A percentile compares a stretch with the other conserved stretches of the same genome.
These are phyloP conservation scores for Sebastes flavidus DNA, from an alignment of 2,797 vertebrate genomes.

Conservation along the genomic window DNA sequence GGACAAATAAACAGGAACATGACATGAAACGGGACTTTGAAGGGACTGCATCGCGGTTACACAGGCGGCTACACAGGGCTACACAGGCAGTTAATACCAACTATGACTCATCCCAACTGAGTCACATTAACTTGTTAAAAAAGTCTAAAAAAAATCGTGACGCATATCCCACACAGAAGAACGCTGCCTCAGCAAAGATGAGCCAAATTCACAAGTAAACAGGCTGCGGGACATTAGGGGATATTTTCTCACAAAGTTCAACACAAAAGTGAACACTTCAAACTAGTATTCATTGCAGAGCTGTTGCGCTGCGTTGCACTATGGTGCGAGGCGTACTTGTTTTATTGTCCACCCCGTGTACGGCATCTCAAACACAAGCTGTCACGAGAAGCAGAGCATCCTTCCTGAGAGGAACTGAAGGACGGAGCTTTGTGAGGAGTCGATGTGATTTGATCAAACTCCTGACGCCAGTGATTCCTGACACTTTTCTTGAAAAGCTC, in stretches of 20 bases:
- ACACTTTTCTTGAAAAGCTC: constrained; percentile 31
- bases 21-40: background rate
- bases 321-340: constrained; percentile 9
- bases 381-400: constrained; percentile 10
- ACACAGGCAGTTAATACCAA: constrained; percentile 27
- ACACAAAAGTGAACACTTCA: background rate
- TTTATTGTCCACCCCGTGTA: constrained; percentile 30
- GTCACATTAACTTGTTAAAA: constrained; percentile 40
- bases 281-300: background rate
- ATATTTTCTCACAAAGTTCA: background rate
- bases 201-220: constrained; percentile 19
- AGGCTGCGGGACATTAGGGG: background rate
- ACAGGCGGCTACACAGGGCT: background rate
- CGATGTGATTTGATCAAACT: constrained; percentile 23
- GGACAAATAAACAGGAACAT: constrained; percentile 20
- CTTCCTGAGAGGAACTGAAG: constrained; percentile 22
- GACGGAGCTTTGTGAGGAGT: constrained; percentile 9
- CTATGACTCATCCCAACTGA: constrained; percentile 57
- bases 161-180: constrained; percentile 36
- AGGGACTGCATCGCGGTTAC: background rate
- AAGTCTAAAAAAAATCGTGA: constrained; percentile 31
- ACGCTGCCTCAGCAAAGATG: constrained; percentile 21
- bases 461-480: constrained; percentile 33
- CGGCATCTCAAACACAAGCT: constrained; percentile 12
- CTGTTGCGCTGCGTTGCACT: background rate